Conservation (phyloP, 1,140 invertebrate genomes). For the Propsilocerus akamusi region DNA sequence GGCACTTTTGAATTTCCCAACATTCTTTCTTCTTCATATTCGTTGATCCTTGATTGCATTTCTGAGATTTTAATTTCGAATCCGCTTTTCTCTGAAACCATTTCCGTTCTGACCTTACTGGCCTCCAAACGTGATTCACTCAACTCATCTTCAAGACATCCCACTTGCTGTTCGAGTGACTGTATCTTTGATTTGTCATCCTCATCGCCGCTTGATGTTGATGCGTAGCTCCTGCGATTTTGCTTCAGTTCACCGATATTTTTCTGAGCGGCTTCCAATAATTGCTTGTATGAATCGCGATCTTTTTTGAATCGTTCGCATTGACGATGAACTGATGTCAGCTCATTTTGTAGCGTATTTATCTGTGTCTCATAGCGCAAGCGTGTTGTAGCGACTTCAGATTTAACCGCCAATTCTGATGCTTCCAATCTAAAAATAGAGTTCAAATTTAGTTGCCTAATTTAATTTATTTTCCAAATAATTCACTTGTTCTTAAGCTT, state of each 20-base stretch:
- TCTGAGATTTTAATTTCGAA: slow-evolving; percentile 79
- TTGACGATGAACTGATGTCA: slow-evolving; percentile 45
- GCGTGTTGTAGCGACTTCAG: slow-evolving; percentile 69
- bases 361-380: slow-evolving; percentile 77
- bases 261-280: slow-evolving; percentile 70
- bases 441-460: too few relatives aligned
- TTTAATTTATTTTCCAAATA: background rate
- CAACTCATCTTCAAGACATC: slow-evolving; percentile 72
- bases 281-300: slow-evolving; percentile 77
- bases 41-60: slow-evolving; percentile 79
- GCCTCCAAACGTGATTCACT: slow-evolving; percentile 63
- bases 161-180: slow-evolving; percentile 57
- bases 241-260: slow-evolving; percentile 56
- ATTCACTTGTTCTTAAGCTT: slow-evolving; percentile 41
- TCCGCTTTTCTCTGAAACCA: slow-evolving; percentile 70
- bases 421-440: slow-evolving; percentile 36
- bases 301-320: slow-evolving; percentile 59
- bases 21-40: slow-evolving; percentile 70
- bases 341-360: slow-evolving; percentile 66
- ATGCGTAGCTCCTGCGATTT: slow-evolving; percentile 24
- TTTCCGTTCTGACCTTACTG: slow-evolving; percentile 73
- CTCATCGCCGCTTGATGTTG: slow-evolving; percentile 24
- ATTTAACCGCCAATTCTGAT: slow-evolving; percentile 62
- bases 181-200: slow-evolving; percentile 42
- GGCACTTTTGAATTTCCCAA: slow-evolving; percentile 67